Percentiles rank a stretch among this genome's conserved stretches.
Evolutionary conservation across 2,113 vertebrate genomes (phyloP).

Genomic region (Sylvietta virens): DNA sequence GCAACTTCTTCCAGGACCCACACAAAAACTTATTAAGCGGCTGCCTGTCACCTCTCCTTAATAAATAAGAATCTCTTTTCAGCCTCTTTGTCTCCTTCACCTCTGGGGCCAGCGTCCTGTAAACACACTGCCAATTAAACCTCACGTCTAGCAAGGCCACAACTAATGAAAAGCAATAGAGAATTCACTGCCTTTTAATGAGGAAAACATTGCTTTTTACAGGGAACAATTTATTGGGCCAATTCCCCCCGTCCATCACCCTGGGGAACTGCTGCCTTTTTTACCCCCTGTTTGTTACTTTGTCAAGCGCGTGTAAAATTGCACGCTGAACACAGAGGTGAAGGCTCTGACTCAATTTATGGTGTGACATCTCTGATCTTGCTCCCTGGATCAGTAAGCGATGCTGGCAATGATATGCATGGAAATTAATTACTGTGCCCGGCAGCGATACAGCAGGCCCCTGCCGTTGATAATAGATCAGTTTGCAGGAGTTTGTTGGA

Average conservation of each 20-base stretch:
- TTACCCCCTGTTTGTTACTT: constrained; percentile 74
- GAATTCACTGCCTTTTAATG: constrained; percentile 98
- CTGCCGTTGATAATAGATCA: constrained; percentile 64
- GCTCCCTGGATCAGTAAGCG: constrained; percentile 77
- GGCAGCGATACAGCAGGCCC: constrained; percentile 45
- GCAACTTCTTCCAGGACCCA: constrained; percentile 52
- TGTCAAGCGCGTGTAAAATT: constrained; percentile 80
- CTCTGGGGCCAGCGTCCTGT: constrained; percentile 75
- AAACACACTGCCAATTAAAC: constrained; percentile 93
- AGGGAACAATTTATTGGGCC: constrained; percentile 96
- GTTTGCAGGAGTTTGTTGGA: constrained; percentile 70
- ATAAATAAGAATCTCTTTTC: constrained; percentile 98
- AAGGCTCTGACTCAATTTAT: constrained; percentile 87
- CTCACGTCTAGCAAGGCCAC: constrained; percentile 86
- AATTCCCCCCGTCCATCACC: constrained; percentile 92
- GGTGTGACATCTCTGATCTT: constrained; percentile 83
- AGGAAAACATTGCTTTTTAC: constrained; percentile 94
- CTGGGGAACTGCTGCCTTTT: constrained; percentile 70
- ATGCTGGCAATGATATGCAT: constrained; percentile 92
- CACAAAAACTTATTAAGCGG: constrained; percentile 88
- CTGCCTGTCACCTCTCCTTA: constrained; percentile 93
- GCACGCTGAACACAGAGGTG: constrained; percentile 71
- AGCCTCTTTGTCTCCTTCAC: constrained; percentile 76
- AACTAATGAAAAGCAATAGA: constrained; percentile 98
- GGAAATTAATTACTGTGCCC: constrained; percentile 85